Evolutionary conservation across 2,888 invertebrate genomes (phyloP).

Genomic region (Eledone cirrhosa): DNA sequence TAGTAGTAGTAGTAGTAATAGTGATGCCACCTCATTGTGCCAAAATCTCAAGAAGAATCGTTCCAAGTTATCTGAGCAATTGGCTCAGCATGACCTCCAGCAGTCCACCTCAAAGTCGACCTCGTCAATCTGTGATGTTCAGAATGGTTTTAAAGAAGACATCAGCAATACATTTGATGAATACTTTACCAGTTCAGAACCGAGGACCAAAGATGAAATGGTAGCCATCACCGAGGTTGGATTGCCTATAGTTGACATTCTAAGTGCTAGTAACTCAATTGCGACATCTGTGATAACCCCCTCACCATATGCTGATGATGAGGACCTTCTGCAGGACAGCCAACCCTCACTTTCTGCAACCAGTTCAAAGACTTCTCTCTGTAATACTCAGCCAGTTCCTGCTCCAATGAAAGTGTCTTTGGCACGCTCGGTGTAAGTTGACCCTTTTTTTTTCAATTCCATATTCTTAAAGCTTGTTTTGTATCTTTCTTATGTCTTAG

Average conservation of each 20-base stretch:
- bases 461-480: too few relatives aligned
- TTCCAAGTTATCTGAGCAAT: constrained; percentile 40
- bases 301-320: not conserved
- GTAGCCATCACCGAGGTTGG: constrained; percentile 33
- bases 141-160: constrained; percentile 48
- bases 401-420: constrained; percentile 14
- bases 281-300: constrained; percentile 21
- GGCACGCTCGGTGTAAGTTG: constrained; percentile 16
- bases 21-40: constrained; percentile 7
- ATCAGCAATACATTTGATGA: constrained; percentile 61
- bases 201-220: constrained; percentile 55
- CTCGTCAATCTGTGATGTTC: constrained; percentile 37
- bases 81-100: constrained; percentile 30
- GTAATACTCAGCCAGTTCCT: not conserved
- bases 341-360: not conserved
- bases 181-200: constrained; percentile 54
- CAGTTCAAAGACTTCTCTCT: constrained; percentile 19
- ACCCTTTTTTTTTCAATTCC: too few relatives aligned
- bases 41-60: constrained; percentile 30
- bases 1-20: not conserved
- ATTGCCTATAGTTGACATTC: constrained; percentile 13
- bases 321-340: not conserved
- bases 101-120: constrained; percentile 23
- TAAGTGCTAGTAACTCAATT: constrained; percentile 5
- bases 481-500: too few relatives aligned